Base-by-base conservation (phyloP, 2,113 vertebrate genomes). In the Tachysurus fulvidraco region DNA sequence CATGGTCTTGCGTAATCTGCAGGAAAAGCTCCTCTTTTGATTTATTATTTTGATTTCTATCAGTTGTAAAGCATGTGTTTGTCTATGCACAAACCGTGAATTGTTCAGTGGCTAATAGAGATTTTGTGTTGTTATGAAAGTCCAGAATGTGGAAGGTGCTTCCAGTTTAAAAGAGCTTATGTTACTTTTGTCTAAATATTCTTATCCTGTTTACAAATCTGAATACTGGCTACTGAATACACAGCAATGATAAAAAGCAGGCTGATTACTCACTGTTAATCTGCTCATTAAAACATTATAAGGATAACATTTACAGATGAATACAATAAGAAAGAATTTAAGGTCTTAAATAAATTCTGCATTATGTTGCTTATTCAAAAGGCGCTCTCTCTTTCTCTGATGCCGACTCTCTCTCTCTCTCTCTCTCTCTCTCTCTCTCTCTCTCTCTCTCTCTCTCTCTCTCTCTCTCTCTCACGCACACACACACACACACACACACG, bases 401-500 rank as follows among this genome's bases (percentile, higher is more conserved):
- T n/a, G n/a, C n/a, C n/a, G n/a, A n/a, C 83, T 81, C 84, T 83
- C 89, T 86, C 86, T 54, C 13, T 55, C 16, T 78, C 30, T 55
- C 12, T n/a, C 82, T 69, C 9, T 41, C 80, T 84, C 14, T 89
- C 90, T 77, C 83, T 81, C 84, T 83, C 89, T 86, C 86, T 85
- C 84, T 23, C 90, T 64, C 3, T 77, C 71, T 30, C 89, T 76
- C 79, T 30, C 76, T 36, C 36, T 36, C 36, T 36, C 36, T 36
- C 36, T 36, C 36, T 36, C 36, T 80, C 81, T 78, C 50, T 64
- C 87, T 81, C 30, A 85, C 82, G 88, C 88, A 83, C 83, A 46
- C 84, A 85, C 87, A 82, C 59, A 57, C 84, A 83, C 87, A 86
- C 82, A 89, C 88, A 83, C 81, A 83, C 50, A 74, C 87, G 81